phyloP scores from a whole-genome alignment of 1,140 invertebrate genomes.

The Arion vulgaris region DNA sequence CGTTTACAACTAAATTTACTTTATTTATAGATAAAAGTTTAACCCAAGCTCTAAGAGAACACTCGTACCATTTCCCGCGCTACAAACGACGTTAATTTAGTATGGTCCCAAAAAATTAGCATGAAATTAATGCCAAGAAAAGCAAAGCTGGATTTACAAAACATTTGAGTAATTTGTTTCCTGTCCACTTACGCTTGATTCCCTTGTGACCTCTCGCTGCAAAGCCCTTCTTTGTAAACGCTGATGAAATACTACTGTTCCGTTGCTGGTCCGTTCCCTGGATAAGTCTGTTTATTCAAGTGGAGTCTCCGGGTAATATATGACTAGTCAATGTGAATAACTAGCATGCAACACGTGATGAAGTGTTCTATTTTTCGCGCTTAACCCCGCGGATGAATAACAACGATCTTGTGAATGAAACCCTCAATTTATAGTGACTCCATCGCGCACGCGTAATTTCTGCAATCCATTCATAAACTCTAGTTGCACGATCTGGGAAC shows the following conservation, averaged over 20 bases:
- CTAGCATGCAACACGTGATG: not conserved
- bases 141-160: too few relatives aligned
- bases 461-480: conserved; percentile 12
- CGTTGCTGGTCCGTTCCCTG: not conserved
- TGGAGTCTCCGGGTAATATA: not conserved
- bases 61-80: too few relatives aligned
- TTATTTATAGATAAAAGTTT: too few relatives aligned
- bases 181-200: too few relatives aligned
- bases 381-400: not conserved
- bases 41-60: too few relatives aligned
- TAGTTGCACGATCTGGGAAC: not conserved
- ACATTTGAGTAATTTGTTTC: too few relatives aligned
- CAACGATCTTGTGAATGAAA: not conserved
- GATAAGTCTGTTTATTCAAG: not conserved
- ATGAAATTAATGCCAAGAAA: too few relatives aligned
- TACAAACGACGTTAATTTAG: too few relatives aligned
- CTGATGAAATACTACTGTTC: conserved; percentile 1
- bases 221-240: not conserved
- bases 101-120: too few relatives aligned
- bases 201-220: not conserved
- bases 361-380: not conserved
- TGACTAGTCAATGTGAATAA: not conserved
- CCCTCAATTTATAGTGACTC: not conserved
- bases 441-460: not conserved
- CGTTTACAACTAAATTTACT: too few relatives aligned